Percentiles rank a stretch among this genome's conserved stretches.
Conservation (phyloP, 2,888 invertebrate species). For the Chrysodeixis includens region DNA sequence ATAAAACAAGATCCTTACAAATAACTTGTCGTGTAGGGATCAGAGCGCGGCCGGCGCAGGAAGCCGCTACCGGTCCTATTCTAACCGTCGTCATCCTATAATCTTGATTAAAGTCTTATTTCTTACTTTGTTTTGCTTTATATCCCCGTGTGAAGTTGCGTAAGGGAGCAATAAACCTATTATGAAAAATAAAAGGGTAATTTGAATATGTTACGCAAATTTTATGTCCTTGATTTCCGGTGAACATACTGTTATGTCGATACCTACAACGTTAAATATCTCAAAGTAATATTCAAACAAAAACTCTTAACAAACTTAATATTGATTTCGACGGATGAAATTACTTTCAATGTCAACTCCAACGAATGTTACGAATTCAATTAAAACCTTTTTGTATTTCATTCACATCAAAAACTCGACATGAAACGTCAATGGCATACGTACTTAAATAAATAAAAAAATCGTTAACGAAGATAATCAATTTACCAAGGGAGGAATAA, state of each 20-base stretch:
- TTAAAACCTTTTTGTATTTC: not conserved
- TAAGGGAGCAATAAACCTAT: not conserved
- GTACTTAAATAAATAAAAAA: not conserved
- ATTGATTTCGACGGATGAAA: not conserved
- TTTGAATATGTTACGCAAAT: no score
- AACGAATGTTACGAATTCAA: not conserved
- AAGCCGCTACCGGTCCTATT: slow-evolving; percentile 5
- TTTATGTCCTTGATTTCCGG: no score
- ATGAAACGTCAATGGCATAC: not conserved
- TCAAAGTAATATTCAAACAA: no score
- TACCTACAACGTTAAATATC: no score
- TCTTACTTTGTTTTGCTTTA: slow-evolving; percentile 2
- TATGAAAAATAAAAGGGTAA: not conserved
- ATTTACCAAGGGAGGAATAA: slow-evolving; percentile 4
- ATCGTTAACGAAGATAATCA: slow-evolving; percentile 4
- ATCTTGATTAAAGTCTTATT: not conserved
- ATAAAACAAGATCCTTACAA: not conserved
- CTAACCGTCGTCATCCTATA: not conserved
- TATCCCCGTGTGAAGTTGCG: not conserved
- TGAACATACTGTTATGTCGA: no score
- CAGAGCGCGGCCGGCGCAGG: not conserved
- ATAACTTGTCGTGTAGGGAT: not conserved
- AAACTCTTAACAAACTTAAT: no score
- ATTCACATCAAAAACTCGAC: not conserved
- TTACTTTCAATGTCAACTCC: not conserved